phyloP scores from a whole-genome alignment of 2,113 vertebrate genomes.

The Xiphias gladius region DNA sequence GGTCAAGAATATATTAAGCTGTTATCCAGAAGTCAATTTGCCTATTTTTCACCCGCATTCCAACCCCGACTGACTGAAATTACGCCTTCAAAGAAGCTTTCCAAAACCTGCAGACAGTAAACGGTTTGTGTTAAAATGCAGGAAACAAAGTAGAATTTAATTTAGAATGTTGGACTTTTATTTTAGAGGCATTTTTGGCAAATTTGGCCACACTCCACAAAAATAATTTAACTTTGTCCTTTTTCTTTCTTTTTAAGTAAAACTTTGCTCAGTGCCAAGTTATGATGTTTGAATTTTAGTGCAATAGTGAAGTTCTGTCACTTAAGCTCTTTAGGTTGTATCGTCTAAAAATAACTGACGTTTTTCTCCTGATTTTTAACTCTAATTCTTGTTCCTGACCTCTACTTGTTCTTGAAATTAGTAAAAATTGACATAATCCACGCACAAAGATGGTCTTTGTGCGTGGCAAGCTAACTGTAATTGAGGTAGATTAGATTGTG shows the following conservation, averaged over 20 bases:
- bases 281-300: conserved; percentile 48
- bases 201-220: neutral
- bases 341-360: neutral
- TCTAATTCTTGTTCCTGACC: neutral
- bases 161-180: neutral
- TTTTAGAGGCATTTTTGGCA: neutral
- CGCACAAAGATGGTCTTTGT: neutral
- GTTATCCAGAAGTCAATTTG: neutral
- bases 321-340: conserved; percentile 7
- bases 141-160: neutral
- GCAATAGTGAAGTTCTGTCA: conserved; percentile 60
- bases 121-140: neutral
- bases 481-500: conserved; percentile 29
- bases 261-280: conserved; percentile 29
- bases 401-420: conserved; percentile 17
- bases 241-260: neutral
- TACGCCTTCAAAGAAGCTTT: neutral
- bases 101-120: neutral
- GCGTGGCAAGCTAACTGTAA: neutral
- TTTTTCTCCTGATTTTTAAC: conserved; percentile 5
- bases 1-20: neutral
- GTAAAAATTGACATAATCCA: conserved; percentile 23
- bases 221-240: neutral
- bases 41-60: conserved; percentile 12
- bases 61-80: neutral